Conservation (phyloP, 92 coral and sea anemone species). For the Siderastrea radians region DNA sequence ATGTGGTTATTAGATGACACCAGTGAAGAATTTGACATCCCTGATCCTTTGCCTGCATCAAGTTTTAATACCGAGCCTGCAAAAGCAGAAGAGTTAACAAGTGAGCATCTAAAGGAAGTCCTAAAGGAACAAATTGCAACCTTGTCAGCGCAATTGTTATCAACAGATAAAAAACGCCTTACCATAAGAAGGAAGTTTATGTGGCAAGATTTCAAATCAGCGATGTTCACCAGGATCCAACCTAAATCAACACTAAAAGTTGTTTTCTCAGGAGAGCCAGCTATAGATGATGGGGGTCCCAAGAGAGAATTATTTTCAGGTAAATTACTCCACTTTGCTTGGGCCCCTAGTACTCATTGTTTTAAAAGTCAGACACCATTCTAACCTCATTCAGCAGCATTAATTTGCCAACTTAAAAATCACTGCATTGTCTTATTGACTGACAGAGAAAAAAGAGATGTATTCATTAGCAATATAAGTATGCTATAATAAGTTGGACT, state of each 20-base stretch:
- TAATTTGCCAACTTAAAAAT: no score
- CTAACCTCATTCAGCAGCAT: no score
- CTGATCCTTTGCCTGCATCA: conserved; percentile 6
- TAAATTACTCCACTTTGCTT: conserved; percentile 23
- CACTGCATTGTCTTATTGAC: no score
- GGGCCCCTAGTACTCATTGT: not conserved
- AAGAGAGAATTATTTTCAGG: conserved; percentile 62
- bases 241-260: conserved; percentile 72
- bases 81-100: conserved; percentile 14
- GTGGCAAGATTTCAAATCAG: conserved; percentile 67
- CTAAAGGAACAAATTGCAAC: conserved; percentile 47
- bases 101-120: conserved; percentile 42
- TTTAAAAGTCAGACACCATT: no score
- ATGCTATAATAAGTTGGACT: no score
- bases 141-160: conserved; percentile 17
- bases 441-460: no score
- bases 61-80: conserved; percentile 31
- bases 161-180: conserved; percentile 44
- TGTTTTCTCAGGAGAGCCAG: conserved; percentile 81
- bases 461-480: no score
- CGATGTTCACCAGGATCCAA: conserved; percentile 53
- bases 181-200: conserved; percentile 69
- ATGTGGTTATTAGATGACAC: conserved; percentile 65
- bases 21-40: conserved; percentile 52
- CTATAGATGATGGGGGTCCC: conserved; percentile 76